Evolutionary conservation across 2,888 invertebrate species (phyloP), one percentile per base, ranked within the genome.

Genomic region (Drosophila antonietae): DNA sequence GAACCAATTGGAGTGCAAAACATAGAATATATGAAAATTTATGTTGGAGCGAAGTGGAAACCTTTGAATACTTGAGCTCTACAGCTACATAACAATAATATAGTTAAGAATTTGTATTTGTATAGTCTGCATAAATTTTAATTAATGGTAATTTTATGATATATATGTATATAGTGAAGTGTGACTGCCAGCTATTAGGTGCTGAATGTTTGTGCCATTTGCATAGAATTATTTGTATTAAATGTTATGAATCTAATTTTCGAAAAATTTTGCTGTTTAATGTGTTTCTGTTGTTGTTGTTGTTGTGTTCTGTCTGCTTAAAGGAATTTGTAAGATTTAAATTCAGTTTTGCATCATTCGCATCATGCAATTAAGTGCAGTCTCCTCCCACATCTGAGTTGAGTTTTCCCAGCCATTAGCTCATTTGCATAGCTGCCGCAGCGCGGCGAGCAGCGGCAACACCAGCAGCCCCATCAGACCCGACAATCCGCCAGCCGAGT

Each of bases 401-500:
- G 20, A 47, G n/a, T 39, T 23, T 41, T 39, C 23, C n/a, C 59
- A 60, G 4, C 52, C 51, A 52, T 43, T 52, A 41, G 51, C 56
- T 86, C 84, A 90, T 82, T 88, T 89, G 70, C 88, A 75, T 76
- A 89, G 72, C 55, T 87, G 81, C 75, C 81, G 53, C 44, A 84
- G 63, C 7, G 87, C 60, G 52, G 69, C 66, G 41, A 80, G 56
- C 14, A 90, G 75, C 6, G 85, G 87, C 73, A 91, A 55, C 23
- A 88, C 49, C 59, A 90, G 65, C 49, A 90, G 44, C n/a, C 91
- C 76, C 51, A 92, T 41, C 62, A 80, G 60, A 12, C 85, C 76
- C 28, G 83, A 73, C 55, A 90, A 75, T 23, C 83, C 84, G 2
- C 82, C 78, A 35, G 90, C 92, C 49, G 89, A 88, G 68, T 93